phyloP scores from a whole-genome alignment of 2,113 vertebrate species.

The Tachuris rubrigastra region DNA sequence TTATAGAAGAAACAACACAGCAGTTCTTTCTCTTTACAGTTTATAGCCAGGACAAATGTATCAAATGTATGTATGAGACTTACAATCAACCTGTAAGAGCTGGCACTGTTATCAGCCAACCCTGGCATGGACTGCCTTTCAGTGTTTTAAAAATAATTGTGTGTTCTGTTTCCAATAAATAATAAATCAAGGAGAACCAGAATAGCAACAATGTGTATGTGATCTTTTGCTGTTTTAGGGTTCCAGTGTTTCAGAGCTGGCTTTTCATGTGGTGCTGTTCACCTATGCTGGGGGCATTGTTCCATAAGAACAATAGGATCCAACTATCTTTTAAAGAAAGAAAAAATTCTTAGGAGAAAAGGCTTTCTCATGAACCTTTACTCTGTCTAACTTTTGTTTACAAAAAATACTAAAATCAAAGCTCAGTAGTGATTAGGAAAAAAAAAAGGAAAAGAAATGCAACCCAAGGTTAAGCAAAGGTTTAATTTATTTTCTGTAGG shows the following conservation, averaged over 20 bases:
- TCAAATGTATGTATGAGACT: background rate
- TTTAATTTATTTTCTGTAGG: background rate
- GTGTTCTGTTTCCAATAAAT: constrained; percentile 26
- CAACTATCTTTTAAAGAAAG: background rate
- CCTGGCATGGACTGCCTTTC: background rate
- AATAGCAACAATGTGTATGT: background rate
- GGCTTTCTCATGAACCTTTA: background rate
- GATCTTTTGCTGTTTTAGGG: background rate
- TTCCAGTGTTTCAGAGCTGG: background rate
- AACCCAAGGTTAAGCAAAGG: background rate
- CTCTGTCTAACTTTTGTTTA: background rate
- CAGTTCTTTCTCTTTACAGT: background rate
- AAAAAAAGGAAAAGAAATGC: background rate
- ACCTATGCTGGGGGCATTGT: background rate
- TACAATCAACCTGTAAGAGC: background rate
- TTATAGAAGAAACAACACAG: background rate
- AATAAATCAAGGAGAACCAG: constrained; percentile 29
- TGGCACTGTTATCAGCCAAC: background rate
- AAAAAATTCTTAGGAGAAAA: background rate
- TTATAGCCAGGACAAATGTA: background rate
- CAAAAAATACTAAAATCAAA: background rate
- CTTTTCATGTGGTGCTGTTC: background rate
- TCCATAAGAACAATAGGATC: background rate
- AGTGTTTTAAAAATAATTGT: background rate
- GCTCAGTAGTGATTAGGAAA: background rate